phyloP scores from a whole-genome alignment of 2,888 invertebrate genomes.

The Gymnoscelis rufifasciata region DNA sequence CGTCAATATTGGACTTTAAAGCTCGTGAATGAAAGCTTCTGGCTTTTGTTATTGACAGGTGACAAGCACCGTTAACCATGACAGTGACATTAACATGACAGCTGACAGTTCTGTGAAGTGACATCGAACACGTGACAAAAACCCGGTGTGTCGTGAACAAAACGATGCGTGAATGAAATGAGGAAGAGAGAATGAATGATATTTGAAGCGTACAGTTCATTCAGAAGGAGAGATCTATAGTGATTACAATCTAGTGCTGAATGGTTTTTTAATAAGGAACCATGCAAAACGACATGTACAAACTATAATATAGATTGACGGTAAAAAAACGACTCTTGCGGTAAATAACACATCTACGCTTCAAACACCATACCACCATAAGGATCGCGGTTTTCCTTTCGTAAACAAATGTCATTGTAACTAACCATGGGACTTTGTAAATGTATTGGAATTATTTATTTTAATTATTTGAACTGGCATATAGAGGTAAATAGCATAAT shows the following conservation, averaged over 20 bases:
- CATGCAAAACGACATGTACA: background rate
- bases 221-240: background rate
- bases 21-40: slow-evolving; percentile 67
- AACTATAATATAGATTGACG: background rate
- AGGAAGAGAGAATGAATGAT: slow-evolving; percentile 26
- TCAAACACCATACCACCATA: slow-evolving; percentile 20
- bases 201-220: slow-evolving; percentile 25
- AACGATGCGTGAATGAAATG: slow-evolving; percentile 25
- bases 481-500: no score
- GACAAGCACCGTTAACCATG: slow-evolving; percentile 28
- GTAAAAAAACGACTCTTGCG: background rate
- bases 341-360: slow-evolving; percentile 18
- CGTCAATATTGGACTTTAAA: slow-evolving; percentile 73
- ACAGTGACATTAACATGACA: slow-evolving; percentile 8
- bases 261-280: background rate
- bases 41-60: slow-evolving; percentile 43
- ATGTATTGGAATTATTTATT: no score
- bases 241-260: background rate
- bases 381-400: background rate
- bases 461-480: no score
- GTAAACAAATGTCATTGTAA: background rate
- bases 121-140: slow-evolving; percentile 14
- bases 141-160: slow-evolving; percentile 8
- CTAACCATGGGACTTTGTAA: no score
- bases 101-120: slow-evolving; percentile 2